Evolutionary conservation across 1,140 invertebrate species (phyloP).

Genomic region (Batillaria attramentaria): DNA sequence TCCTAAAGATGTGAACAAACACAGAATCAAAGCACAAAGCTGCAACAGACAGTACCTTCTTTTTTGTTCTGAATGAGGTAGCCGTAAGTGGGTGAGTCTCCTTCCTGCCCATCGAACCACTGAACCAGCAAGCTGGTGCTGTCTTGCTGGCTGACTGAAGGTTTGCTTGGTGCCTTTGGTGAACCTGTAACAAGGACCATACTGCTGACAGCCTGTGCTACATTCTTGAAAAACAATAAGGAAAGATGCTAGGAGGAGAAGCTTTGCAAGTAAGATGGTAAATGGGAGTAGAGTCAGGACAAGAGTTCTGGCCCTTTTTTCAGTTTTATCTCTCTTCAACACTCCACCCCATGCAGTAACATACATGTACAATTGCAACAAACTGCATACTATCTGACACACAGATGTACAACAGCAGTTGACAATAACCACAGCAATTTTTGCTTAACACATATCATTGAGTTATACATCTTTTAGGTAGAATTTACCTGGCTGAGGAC

Average conservation of each 20-base stretch:
- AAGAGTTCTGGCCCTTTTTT: too few relatives aligned
- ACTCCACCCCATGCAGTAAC: too few relatives aligned
- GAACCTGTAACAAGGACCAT: constrained; percentile 81
- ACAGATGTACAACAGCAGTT: too few relatives aligned
- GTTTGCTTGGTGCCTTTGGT: constrained; percentile 81
- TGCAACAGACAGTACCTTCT: too few relatives aligned
- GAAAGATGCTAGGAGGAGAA: background rate
- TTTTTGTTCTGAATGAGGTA: constrained; percentile 91
- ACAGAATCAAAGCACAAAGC: too few relatives aligned
- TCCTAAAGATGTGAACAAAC: background rate
- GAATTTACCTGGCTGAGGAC: constrained; percentile 81
- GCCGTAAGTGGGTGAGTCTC: constrained; percentile 87
- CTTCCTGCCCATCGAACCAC: constrained; percentile 91
- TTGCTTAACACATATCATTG: background rate
- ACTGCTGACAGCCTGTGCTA: constrained; percentile 1
- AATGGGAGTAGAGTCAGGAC: too few relatives aligned
- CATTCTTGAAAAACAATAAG: background rate
- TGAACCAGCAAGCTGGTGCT: constrained; percentile 82
- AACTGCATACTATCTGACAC: too few relatives aligned
- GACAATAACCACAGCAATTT: background rate
- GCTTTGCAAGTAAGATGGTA: background rate
- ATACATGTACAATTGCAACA: too few relatives aligned
- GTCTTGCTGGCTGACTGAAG: constrained; percentile 83
- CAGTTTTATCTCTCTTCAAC: too few relatives aligned
- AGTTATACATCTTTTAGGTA: background rate